Percentiles rank a stretch among this genome's conserved stretches.
Evolutionary conservation across 23 tunicate genomes (phyloP).

Genomic region (Clavelina lepadiformis): DNA sequence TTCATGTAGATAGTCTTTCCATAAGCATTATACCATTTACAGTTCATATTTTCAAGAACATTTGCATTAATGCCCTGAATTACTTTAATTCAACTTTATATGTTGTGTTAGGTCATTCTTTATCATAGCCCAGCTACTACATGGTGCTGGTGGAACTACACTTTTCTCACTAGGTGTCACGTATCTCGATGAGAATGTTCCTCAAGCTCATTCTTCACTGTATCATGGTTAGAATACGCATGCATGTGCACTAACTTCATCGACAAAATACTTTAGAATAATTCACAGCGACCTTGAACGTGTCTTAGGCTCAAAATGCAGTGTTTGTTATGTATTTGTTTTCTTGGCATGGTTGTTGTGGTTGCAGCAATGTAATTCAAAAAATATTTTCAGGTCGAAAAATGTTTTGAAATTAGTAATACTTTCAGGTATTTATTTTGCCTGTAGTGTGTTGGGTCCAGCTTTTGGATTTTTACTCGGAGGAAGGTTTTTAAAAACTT

Average conservation of each 20-base stretch:
- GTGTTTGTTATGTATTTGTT: background rate
- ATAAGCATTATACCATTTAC: no score
- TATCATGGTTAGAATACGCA: slow-evolving; percentile 53
- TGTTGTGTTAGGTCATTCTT: slow-evolving; percentile 55
- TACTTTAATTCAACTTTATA: background rate
- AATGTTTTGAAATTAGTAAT: no score
- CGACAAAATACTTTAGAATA: no score
- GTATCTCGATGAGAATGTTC: slow-evolving; percentile 79
- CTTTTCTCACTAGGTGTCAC: slow-evolving; percentile 72
- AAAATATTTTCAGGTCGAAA: no score
- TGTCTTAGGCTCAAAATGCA: background rate
- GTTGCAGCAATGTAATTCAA: no score
- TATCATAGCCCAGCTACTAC: slow-evolving; percentile 50
- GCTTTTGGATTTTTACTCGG: slow-evolving; percentile 74
- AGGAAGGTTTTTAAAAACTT: slow-evolving; percentile 39
- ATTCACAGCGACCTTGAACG: no score
- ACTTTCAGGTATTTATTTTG: slow-evolving; percentile 62
- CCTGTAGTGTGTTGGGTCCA: slow-evolving; percentile 63
- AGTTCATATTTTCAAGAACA: no score
- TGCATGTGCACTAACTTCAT: no score
- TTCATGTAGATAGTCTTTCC: no score
- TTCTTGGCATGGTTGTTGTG: background rate
- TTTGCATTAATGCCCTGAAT: background rate
- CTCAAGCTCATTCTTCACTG: slow-evolving; percentile 54
- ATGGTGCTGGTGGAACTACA: slow-evolving; percentile 77